Evolutionary conservation across 2,797 vertebrate species (phyloP).

Genomic region (Coendou prehensilis): DNA sequence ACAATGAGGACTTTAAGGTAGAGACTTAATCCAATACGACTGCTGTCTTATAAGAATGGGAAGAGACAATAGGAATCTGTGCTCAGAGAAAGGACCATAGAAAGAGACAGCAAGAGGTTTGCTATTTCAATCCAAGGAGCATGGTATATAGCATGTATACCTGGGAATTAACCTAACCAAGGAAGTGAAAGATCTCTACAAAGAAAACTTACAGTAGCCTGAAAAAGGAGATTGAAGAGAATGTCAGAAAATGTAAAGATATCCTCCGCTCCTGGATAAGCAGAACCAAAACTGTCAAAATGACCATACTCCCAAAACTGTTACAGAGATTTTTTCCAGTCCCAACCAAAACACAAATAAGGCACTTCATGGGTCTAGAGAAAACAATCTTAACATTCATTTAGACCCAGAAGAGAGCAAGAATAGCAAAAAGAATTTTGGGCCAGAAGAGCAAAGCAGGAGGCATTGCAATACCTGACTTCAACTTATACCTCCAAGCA

Average conservation of each 20-base stretch:
- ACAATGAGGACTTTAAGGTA: not conserved
- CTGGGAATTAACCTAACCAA: no score
- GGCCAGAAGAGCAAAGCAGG: not conserved
- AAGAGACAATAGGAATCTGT: not conserved
- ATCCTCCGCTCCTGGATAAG: not conserved
- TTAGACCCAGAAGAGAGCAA: not conserved
- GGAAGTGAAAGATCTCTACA: no score
- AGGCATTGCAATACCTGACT: not conserved
- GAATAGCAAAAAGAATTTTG: not conserved
- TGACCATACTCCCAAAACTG: not conserved
- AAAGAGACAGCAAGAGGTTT: not conserved
- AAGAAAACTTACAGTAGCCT: no score
- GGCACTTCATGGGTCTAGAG: not conserved
- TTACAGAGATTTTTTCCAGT: not conserved
- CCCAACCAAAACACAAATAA: not conserved
- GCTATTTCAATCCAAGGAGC: not conserved
- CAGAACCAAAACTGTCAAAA: not conserved
- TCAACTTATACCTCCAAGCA: not conserved
- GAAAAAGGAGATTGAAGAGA: not conserved
- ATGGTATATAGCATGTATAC: no score
- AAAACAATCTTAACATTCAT: no score
- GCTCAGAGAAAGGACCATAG: not conserved
- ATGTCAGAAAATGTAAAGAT: not conserved
- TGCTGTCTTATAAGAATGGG: not conserved
- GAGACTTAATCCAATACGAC: not conserved